Conservation (phyloP, 2,113 vertebrate species). For the Anhinga rufa region DNA sequence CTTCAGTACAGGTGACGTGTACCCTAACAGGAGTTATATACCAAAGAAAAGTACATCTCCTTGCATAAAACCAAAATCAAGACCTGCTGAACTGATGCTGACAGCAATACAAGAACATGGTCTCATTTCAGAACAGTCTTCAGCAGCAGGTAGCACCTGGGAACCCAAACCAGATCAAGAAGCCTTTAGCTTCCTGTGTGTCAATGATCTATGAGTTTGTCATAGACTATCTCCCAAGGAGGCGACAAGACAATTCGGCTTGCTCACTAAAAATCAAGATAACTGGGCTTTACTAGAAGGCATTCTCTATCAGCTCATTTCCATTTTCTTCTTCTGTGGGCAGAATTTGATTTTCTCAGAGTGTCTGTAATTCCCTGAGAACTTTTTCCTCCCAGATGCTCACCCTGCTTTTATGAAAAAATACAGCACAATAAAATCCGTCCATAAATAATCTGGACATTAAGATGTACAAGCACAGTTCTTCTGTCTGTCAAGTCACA, state of each 20-base stretch:
- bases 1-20: background rate
- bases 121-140: background rate
- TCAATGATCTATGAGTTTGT: background rate
- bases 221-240: background rate
- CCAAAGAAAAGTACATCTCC: background rate
- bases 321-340: background rate
- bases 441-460: background rate
- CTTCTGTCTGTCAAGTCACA: background rate
- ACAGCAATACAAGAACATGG: background rate
- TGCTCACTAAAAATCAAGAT: background rate
- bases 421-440: background rate
- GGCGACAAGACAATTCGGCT: background rate
- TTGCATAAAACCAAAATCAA: background rate
- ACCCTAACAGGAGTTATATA: background rate
- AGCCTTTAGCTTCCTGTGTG: background rate
- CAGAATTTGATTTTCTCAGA: background rate
- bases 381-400: background rate
- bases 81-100: background rate
- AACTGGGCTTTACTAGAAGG: background rate
- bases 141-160: background rate
- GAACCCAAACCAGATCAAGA: background rate
- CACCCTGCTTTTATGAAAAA: background rate
- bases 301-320: background rate
- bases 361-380: background rate
- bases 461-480: background rate